Percentiles rank a stretch among this genome's conserved stretches.
phyloP scores from a whole-genome alignment of 1,140 invertebrate genomes.

The Pantala flavescens region DNA sequence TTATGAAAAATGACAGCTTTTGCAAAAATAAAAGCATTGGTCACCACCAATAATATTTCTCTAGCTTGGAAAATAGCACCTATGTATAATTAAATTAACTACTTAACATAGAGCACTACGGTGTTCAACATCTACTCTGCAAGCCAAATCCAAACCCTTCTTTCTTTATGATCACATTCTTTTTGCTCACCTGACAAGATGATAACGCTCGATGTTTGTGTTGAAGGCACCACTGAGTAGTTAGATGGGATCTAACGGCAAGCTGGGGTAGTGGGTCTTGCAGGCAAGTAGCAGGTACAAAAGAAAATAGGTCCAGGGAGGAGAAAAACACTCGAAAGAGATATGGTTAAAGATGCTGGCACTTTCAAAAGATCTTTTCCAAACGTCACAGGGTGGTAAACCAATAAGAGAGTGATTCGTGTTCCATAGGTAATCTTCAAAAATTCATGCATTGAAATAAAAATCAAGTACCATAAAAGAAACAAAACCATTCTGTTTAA shows the following conservation, averaged over 20 bases:
- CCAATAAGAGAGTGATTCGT: background rate
- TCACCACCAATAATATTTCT: too few species aligned
- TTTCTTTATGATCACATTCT: background rate
- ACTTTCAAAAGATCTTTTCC: background rate
- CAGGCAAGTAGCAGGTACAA: conserved; percentile 7
- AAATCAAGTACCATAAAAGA: background rate
- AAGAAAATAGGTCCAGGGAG: background rate
- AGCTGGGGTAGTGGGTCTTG: conserved; percentile 1
- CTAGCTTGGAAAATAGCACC: background rate
- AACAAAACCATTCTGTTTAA: background rate
- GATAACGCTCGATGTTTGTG: background rate
- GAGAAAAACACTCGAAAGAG: background rate
- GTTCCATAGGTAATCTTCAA: background rate
- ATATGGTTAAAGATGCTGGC: background rate
- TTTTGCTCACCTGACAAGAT: background rate
- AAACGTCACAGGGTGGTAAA: background rate
- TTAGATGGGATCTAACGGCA: background rate
- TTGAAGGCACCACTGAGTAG: background rate
- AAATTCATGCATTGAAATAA: conserved; percentile 3
- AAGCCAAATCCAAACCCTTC: background rate
- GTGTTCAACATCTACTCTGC: background rate
- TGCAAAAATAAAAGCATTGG: too few species aligned
- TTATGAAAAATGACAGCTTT: too few species aligned
- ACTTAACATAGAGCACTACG: background rate
- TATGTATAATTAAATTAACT: background rate